Base-by-base conservation (phyloP, 2,888 invertebrate genomes). In the Meandrusa payeni region DNA sequence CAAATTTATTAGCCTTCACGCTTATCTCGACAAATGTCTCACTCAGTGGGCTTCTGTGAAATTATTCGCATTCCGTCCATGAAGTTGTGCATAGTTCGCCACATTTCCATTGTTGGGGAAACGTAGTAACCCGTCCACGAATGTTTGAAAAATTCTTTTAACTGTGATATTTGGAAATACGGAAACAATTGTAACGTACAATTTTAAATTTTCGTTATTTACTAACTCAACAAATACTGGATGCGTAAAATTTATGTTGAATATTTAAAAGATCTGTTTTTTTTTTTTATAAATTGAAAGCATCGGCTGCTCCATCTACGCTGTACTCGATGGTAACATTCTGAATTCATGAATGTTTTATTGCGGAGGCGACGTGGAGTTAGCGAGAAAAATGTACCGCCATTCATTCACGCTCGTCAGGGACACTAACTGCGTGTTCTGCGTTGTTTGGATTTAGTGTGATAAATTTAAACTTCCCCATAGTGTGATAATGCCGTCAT, bases 341-440 rank as follows among this genome's bases (percentile, higher is more conserved):
- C 69, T 69, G 75, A 72, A 77, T 78, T 79, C 81, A 77, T 80
- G 80, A 82, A 81, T 82, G 79, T 78, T 83, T 82, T 81, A 83
- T 78, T 72, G 70, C 68, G 55, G 57, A 71, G 68, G 71, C 73
- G 75, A 74, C 74, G 71, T 55, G 69, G 69, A 72, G 74, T 76
- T 76, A 68, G 73, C 60, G 70, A 76, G 79, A 86, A 79, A 82
- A 81, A 85, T 85, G 79, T 61, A 69, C 61, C 59, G 69, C 74
- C 70, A 82, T 83, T 73, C 75, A 76, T 85, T 76, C 71, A 59
- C 69, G 71, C 75, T 83, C 82, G 80, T 83, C 83, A 80, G 76
- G 75, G 80, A 66, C 71, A 75, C 76, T 81, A 79, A 83, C 76
- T 78, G 76, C 78, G 76, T 76, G 77, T 79, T 73, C 65, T 64